Evolutionary conservation across 2,888 invertebrate genomes (phyloP), one percentile per base, ranked within the genome.

Genomic region (Caenorhabditis becei): DNA sequence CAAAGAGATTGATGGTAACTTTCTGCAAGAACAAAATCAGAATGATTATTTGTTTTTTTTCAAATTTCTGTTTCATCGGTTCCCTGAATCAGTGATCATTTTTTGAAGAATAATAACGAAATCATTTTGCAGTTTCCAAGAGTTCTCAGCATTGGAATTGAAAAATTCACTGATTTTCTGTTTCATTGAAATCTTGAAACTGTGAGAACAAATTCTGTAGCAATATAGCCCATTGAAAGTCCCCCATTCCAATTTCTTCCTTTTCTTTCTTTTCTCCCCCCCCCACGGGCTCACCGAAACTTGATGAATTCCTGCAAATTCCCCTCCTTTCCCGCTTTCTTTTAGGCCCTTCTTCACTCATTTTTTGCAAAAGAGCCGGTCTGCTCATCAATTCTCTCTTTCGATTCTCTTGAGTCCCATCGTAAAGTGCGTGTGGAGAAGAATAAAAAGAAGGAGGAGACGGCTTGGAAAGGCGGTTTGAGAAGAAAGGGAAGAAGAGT

Each of bases 341-440:
- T 44, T 51, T 35, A 23, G 20, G 4, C 35, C 32, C 28, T 49
- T 37, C 32, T 47, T 53, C 59, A 49, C 35, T 59, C 26, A 28
- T 58, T 69, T 69, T 69, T 69, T 69, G 58, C 58, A 59, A 69
- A 69, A 59, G 66, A 35, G 58, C 32, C 35, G 58, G 49, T 58
- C 58, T 16, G 2, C 69, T 59, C 69, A 58, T 69, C 69, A 69
- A 69, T 58, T 58, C 41, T 18, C 24, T 49, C 49, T 49, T 58
- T 58, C 20, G 44, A 28, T 10, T 20, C 41, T 14, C 14, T 14
- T 16, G 16, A 10, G 41, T n/a, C n/a, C 16, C 47, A 35, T 69
- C 49, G 41, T 35, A 56, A 35, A 59, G 58, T 69, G 69, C 69
- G 20, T 35, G 32, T 35, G 53, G 24, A 24, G 28, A 56, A 41